Evolutionary conservation across 30 jellyfish, hydroid and myxozoan genomes (phyloP).

Genomic region (Aurelia aurita): DNA sequence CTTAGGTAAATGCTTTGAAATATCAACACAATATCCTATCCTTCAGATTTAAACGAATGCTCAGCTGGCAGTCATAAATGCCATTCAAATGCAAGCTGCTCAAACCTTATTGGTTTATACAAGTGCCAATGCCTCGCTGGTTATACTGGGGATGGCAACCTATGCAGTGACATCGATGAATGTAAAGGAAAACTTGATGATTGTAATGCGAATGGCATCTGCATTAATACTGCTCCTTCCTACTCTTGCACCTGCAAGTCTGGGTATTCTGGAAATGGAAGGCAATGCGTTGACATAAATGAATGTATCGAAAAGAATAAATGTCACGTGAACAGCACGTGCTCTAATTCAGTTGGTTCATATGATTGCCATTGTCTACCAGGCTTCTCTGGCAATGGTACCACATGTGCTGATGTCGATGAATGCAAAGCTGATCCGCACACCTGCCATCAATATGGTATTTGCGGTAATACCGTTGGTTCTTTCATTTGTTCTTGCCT

Average conservation of each 20-base stretch:
- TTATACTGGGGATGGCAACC: conserved; percentile 21
- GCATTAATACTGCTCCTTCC: conserved; percentile 28
- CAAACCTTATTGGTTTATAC: not conserved
- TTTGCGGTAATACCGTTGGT: conserved; percentile 3
- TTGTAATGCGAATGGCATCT: conserved; percentile 46
- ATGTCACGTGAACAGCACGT: no score
- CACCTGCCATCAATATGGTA: not conserved
- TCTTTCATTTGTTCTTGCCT: conserved; percentile 12
- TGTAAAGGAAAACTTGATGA: conserved; percentile 2
- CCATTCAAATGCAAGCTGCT: conserved; percentile 8
- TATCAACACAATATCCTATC: not conserved
- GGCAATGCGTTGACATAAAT: conserved; percentile 3
- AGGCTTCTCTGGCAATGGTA: not conserved
- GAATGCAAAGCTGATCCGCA: no score
- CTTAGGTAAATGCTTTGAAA: no score
- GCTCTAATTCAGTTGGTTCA: no score
- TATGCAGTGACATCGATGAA: conserved; percentile 33
- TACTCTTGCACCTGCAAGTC: conserved; percentile 20
- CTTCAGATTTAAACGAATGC: conserved; percentile 74
- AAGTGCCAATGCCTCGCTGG: conserved; percentile 17
- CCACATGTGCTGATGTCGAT: no score
- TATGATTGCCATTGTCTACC: no score
- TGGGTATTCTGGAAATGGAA: conserved; percentile 48
- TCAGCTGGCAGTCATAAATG: not conserved
- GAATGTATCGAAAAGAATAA: not conserved